These are phyloP conservation scores for Raja brachyura DNA, from an alignment of 2,113 vertebrate genomes.

Conservation along the genomic window DNA sequence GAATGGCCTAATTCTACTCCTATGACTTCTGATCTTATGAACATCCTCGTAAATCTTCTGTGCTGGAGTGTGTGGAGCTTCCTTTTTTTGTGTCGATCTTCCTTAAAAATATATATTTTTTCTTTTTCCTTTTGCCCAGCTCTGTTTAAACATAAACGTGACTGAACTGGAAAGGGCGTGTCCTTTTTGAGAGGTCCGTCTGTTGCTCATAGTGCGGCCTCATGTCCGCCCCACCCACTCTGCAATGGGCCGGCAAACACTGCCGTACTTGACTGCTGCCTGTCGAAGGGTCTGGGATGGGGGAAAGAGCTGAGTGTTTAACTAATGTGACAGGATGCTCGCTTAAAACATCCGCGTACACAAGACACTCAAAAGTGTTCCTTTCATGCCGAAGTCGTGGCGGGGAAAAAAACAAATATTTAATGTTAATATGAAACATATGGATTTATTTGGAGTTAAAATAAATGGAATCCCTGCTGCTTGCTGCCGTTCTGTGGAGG, in stretches of 20 bases:
- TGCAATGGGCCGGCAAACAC: background rate
- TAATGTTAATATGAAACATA: background rate
- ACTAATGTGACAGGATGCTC: background rate
- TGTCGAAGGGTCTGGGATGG: background rate
- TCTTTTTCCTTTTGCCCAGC: background rate
- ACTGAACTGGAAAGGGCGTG: background rate
- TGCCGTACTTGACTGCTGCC: background rate
- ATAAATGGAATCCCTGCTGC: background rate
- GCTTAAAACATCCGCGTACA: background rate
- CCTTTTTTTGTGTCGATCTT: too few relatives aligned
- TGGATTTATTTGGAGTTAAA: background rate
- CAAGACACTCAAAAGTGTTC: background rate
- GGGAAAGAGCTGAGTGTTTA: background rate
- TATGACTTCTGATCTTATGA: too few relatives aligned
- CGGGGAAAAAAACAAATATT: background rate
- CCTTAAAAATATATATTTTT: background rate
- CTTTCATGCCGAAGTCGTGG: background rate
- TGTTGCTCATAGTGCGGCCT: too few relatives aligned
- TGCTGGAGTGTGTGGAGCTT: too few relatives aligned
- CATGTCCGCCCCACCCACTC: background rate
- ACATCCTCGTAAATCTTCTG: too few relatives aligned
- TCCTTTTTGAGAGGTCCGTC: background rate
- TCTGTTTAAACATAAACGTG: background rate
- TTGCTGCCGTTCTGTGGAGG: background rate
- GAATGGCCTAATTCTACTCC: too few relatives aligned